Evolutionary conservation across 2,113 vertebrate species (phyloP).

Genomic region (Anguilla japonica): DNA sequence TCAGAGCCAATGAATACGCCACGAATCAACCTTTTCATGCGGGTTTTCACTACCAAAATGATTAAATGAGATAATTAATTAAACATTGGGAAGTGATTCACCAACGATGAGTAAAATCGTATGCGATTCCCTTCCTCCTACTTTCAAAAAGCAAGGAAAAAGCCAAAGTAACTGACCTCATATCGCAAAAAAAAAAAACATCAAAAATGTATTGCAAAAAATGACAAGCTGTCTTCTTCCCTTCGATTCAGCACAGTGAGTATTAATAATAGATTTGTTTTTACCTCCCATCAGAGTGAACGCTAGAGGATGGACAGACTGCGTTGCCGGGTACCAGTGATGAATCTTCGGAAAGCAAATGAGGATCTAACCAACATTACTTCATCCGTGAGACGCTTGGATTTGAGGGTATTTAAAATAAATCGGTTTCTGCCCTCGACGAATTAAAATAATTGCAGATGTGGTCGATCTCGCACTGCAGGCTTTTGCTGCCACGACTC

Average conservation of each 20-base stretch:
- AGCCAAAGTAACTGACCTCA: constrained; percentile 39
- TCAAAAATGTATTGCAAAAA: constrained; percentile 16
- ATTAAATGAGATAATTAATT: constrained; percentile 10
- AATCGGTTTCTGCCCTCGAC: not conserved
- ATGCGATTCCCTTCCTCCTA: constrained; percentile 35
- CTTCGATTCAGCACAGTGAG: constrained; percentile 33
- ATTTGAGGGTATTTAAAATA: not conserved
- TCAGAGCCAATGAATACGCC: constrained; percentile 7
- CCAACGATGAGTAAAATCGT: constrained; percentile 30
- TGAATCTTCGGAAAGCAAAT: constrained; percentile 36
- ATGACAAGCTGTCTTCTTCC: constrained; percentile 31
- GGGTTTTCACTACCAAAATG: not conserved
- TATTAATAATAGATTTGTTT: constrained; percentile 37
- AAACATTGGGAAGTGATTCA: constrained; percentile 22
- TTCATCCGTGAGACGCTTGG: constrained; percentile 37
- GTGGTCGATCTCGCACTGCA: not conserved
- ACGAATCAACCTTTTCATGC: not conserved
- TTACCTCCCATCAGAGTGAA: constrained; percentile 43
- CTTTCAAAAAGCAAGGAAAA: constrained; percentile 44
- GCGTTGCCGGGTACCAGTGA: constrained; percentile 38
- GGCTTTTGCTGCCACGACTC: constrained; percentile 38
- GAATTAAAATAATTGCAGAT: constrained; percentile 23
- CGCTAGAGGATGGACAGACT: constrained; percentile 29
- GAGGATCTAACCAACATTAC: constrained; percentile 34
- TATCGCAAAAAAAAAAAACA: constrained; percentile 38